Conservation (phyloP, 2,113 vertebrate genomes). For the Rhipidura dahli region DNA sequence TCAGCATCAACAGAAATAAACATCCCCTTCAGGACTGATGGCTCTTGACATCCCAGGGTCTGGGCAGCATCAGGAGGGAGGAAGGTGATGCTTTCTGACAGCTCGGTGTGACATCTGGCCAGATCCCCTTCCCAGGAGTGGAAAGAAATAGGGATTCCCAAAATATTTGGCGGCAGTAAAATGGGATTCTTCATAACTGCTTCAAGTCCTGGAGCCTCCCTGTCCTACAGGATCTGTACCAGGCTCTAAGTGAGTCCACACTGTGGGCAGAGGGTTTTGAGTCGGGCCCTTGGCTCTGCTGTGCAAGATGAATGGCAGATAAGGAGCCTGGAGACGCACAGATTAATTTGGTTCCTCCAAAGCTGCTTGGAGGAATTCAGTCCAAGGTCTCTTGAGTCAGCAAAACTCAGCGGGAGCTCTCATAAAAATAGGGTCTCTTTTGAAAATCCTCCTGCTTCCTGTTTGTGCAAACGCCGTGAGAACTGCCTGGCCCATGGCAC, state of each 20-base stretch:
- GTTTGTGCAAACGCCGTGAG: constrained; percentile 57
- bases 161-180: background rate
- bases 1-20: background rate
- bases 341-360: background rate
- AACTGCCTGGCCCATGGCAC: constrained; percentile 58
- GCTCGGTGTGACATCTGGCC: background rate
- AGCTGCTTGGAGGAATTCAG: constrained; percentile 46
- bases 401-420: constrained; percentile 48
- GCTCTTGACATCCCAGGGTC: background rate
- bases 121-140: background rate
- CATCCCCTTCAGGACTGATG: background rate
- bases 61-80: constrained; percentile 12
- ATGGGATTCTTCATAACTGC: background rate
- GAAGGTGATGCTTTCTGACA: constrained; percentile 14
- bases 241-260: background rate
- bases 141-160: constrained; percentile 23
- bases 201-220: background rate
- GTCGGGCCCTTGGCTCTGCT: background rate
- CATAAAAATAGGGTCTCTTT: constrained; percentile 65
- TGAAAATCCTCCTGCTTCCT: constrained; percentile 62
- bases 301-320: background rate
- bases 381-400: constrained; percentile 62
- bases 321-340: background rate
- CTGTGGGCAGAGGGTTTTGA: background rate
- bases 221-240: background rate